These are phyloP conservation scores for Acanthurus tractus DNA, from an alignment of 2,797 vertebrate genomes.

Conservation along the genomic window DNA sequence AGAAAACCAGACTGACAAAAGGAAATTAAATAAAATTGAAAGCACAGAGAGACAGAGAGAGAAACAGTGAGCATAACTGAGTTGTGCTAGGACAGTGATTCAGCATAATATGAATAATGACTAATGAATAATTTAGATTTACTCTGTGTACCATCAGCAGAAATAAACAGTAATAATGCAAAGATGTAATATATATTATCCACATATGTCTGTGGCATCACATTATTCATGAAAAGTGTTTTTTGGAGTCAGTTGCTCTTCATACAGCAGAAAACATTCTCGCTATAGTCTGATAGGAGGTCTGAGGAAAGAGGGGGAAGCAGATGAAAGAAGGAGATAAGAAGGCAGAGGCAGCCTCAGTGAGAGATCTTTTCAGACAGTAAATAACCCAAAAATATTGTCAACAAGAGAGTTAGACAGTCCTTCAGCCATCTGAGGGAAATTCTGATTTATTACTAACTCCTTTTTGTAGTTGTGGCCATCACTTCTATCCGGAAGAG, in stretches of 20 bases:
- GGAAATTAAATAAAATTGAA: constrained; percentile 43
- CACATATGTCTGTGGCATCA: constrained; percentile 54
- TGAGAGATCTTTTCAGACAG: neutral
- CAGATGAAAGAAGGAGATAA: constrained; percentile 30
- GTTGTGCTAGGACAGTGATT: constrained; percentile 61
- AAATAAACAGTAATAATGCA: constrained; percentile 64
- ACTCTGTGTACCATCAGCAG: constrained; percentile 59
- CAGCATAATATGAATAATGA: constrained; percentile 72
- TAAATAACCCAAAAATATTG: constrained; percentile 1
- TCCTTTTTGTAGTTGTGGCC: neutral
- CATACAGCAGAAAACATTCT: constrained; percentile 36
- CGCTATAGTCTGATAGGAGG: constrained; percentile 22
- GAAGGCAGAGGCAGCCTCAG: constrained; percentile 3
- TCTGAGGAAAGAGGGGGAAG: constrained; percentile 16
- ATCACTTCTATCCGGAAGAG: neutral
- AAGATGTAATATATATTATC: constrained; percentile 67
- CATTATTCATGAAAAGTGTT: constrained; percentile 59
- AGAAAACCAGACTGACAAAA: constrained; percentile 39
- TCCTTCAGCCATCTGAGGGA: too few species aligned
- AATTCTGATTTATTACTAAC: constrained; percentile 2
- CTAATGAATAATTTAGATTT: constrained; percentile 71
- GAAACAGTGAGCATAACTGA: constrained; percentile 19
- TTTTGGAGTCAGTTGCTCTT: constrained; percentile 35
- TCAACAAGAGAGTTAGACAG: neutral
- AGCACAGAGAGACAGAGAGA: constrained; percentile 7